phyloP scores from a whole-genome alignment of 2,888 invertebrate species.

The Drosophila hawaiiensis region DNA sequence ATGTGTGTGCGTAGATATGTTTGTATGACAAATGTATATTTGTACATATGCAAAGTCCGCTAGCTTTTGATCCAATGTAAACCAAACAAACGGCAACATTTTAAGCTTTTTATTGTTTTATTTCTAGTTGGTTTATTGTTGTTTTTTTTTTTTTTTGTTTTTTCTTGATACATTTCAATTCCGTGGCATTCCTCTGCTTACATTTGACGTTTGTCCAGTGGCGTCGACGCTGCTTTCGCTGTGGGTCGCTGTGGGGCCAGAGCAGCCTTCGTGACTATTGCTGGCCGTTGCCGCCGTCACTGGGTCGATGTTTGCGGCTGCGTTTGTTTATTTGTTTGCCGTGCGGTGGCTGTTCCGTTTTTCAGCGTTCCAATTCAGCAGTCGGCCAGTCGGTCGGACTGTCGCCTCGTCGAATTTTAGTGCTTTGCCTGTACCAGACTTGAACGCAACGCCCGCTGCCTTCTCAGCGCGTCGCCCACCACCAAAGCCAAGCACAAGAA shows the following conservation, averaged over 20 bases:
- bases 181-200: constrained; percentile 28
- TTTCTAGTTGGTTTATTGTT: not conserved
- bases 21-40: not conserved
- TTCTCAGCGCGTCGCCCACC: constrained; percentile 44
- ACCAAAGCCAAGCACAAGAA: constrained; percentile 29
- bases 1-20: not conserved
- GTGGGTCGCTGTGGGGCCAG: constrained; percentile 7
- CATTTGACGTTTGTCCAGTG: constrained; percentile 38
- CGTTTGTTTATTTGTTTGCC: constrained; percentile 71
- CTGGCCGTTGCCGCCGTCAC: constrained; percentile 37
- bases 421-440: constrained; percentile 72
- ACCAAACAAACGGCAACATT: constrained; percentile 34
- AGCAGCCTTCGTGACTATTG: constrained; percentile 10
- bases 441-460: constrained; percentile 65
- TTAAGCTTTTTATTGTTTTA: constrained; percentile 19
- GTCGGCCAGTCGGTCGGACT: constrained; percentile 50
- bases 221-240: constrained; percentile 26
- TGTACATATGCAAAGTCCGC: not conserved
- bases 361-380: constrained; percentile 57
- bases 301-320: constrained; percentile 66
- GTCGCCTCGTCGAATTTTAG: constrained; percentile 59
- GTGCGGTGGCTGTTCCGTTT: constrained; percentile 53
- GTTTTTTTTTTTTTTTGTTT: constrained; percentile 7
- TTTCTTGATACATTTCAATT: constrained; percentile 34
- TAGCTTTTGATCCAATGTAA: constrained; percentile 19